Percentiles rank a stretch among this genome's conserved stretches.
Evolutionary conservation across 2,888 invertebrate species (phyloP).

Genomic region (Panopea generosa): DNA sequence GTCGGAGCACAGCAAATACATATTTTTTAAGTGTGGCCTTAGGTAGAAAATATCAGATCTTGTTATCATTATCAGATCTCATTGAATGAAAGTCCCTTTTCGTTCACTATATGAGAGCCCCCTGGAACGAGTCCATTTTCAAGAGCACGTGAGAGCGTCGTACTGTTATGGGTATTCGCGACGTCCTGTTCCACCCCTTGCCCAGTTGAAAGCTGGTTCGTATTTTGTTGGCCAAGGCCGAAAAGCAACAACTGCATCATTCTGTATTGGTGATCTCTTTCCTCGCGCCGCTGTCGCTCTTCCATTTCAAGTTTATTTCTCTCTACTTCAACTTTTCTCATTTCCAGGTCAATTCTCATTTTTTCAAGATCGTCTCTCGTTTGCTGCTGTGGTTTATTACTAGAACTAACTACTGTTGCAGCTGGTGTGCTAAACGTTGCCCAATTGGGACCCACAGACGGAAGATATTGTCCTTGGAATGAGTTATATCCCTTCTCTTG

Average conservation of each 20-base stretch:
- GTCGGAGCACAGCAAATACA: too few species aligned
- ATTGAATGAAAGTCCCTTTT: conserved; percentile 61
- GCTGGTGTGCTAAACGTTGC: neutral
- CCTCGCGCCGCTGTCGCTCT: conserved; percentile 57
- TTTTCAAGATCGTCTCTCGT: conserved; percentile 47
- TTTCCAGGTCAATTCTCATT: conserved; percentile 53
- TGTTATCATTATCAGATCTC: conserved; percentile 37
- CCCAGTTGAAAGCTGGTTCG: conserved; percentile 20
- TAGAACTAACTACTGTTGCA: neutral
- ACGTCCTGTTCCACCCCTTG: conserved; percentile 44
- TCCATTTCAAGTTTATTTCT: conserved; percentile 60
- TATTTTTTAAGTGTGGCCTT: too few species aligned
- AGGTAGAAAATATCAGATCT: too few species aligned
- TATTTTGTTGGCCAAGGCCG: conserved; percentile 56
- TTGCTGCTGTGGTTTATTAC: conserved; percentile 1
- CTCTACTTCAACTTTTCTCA: conserved; percentile 56
- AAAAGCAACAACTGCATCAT: conserved; percentile 61
- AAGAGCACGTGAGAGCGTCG: conserved; percentile 51
- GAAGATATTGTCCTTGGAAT: neutral
- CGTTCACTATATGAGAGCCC: conserved; percentile 51
- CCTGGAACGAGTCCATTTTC: conserved; percentile 62
- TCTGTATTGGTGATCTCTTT: conserved; percentile 57
- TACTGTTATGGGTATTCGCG: conserved; percentile 29
- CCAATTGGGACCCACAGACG: neutral
- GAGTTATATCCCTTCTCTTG: conserved; percentile 14